A percentile compares a stretch with the other conserved stretches of the same genome.
Evolutionary conservation across 2,113 vertebrate genomes (phyloP).

Genomic region (Prolemur simus): DNA sequence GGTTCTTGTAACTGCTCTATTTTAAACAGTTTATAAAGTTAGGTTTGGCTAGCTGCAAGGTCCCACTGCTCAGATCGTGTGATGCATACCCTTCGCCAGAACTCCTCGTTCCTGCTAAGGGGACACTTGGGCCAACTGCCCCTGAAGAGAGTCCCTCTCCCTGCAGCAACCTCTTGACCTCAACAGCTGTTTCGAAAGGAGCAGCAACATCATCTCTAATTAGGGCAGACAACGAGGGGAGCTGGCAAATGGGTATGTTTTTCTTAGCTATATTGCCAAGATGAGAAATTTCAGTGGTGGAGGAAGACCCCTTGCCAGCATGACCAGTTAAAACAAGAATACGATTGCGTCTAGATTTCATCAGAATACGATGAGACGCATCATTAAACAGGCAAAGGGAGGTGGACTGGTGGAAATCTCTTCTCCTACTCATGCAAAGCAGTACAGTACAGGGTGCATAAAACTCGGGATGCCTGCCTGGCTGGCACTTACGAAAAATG

Average conservation of each 20-base stretch:
- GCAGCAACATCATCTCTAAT: conserved; percentile 16
- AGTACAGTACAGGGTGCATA: background rate
- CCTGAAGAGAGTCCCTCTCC: background rate
- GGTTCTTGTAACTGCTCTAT: background rate
- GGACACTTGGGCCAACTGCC: too few species aligned
- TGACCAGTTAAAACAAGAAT: conserved; percentile 72
- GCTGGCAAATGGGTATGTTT: conserved; percentile 73
- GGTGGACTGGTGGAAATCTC: background rate
- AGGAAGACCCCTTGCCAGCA: conserved; percentile 75
- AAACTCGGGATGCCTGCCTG: background rate
- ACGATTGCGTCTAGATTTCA: conserved; percentile 46
- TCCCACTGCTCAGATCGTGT: background rate
- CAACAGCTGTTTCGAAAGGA: background rate
- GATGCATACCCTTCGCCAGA: background rate
- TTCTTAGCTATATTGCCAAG: conserved; percentile 55
- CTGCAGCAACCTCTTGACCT: background rate
- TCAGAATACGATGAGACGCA: conserved; percentile 54
- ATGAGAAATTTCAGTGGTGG: conserved; percentile 36
- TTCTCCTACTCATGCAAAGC: background rate
- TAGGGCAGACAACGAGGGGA: background rate
- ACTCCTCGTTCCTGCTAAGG: background rate
- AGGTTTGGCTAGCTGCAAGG: background rate
- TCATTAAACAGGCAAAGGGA: conserved; percentile 8
- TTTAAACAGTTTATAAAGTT: background rate
- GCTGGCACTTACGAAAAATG: background rate